phyloP scores from a whole-genome alignment of 2,888 invertebrate species.

The Heliconius cydno region DNA sequence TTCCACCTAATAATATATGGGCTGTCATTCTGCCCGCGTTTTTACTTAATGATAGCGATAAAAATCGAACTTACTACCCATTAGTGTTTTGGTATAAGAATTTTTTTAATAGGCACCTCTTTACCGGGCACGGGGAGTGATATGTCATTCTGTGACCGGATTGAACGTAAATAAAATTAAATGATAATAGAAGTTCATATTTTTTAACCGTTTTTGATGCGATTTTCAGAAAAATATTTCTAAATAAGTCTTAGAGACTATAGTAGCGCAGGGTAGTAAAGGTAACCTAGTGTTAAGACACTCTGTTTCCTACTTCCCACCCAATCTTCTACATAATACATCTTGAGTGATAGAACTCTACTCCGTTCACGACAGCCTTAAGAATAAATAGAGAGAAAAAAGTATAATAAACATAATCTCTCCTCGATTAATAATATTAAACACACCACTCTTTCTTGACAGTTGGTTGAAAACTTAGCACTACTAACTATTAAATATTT shows the following conservation, averaged over 20 bases:
- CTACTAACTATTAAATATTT: constrained; percentile 27
- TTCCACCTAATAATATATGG: constrained; percentile 49
- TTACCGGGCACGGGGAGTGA: not conserved
- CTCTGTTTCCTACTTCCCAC: too few relatives aligned
- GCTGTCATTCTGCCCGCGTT: constrained; percentile 48
- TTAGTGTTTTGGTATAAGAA: constrained; percentile 11
- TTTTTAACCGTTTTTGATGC: not conserved
- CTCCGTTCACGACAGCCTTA: too few relatives aligned
- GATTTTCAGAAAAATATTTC: too few relatives aligned
- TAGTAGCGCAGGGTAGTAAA: too few relatives aligned
- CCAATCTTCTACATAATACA: too few relatives aligned
- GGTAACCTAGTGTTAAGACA: too few relatives aligned
- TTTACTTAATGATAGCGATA: constrained; percentile 36
- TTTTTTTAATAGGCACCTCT: constrained; percentile 18
- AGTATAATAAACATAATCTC: too few relatives aligned
- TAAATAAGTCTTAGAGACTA: too few relatives aligned
- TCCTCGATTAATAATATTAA: not conserved
- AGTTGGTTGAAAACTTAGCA: constrained; percentile 16
- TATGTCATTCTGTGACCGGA: not conserved
- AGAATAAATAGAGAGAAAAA: too few relatives aligned
- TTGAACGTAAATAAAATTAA: not conserved
- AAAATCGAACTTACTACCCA: constrained; percentile 20
- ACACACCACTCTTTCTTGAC: not conserved
- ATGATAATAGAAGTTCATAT: not conserved
- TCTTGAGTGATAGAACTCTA: too few relatives aligned